Conservation (phyloP, 2,113 vertebrate species). For the Silurus asotus region DNA sequence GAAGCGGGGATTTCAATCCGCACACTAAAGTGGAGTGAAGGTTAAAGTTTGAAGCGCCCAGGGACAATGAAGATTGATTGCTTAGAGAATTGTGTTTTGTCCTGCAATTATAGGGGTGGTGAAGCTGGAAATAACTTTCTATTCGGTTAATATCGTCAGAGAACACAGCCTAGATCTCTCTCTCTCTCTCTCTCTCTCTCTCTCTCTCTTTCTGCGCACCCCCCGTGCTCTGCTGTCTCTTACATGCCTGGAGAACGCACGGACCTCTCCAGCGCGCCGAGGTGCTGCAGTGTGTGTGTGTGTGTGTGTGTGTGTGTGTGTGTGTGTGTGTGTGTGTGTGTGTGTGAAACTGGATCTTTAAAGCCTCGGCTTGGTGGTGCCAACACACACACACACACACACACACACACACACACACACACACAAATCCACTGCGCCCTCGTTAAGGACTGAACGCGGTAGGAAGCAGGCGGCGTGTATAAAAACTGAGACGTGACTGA, state of each 20-base stretch:
- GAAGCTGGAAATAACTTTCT: conserved; percentile 33
- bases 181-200: neutral
- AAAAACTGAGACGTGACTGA: conserved; percentile 35
- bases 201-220: neutral
- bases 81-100: conserved; percentile 41
- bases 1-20: conserved; percentile 3
- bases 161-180: conserved; percentile 20
- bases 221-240: conserved; percentile 19
- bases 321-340: conserved; percentile 4
- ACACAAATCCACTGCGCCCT: conserved; percentile 40
- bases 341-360: conserved; percentile 59
- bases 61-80: conserved; percentile 40
- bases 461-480: conserved; percentile 18
- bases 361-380: conserved; percentile 36
- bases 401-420: conserved; percentile 39
- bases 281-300: conserved; percentile 43
- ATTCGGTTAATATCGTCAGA: conserved; percentile 10
- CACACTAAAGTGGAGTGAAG: conserved; percentile 34
- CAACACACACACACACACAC: conserved; percentile 38
- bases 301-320: conserved; percentile 32
- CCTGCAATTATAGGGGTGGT: conserved; percentile 29
- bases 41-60: conserved; percentile 24
- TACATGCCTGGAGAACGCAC: conserved; percentile 30
- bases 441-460: conserved; percentile 6
- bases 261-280: conserved; percentile 31